Base-by-base conservation (phyloP, 2,888 invertebrate species). In the Escarpia spicata region DNA sequence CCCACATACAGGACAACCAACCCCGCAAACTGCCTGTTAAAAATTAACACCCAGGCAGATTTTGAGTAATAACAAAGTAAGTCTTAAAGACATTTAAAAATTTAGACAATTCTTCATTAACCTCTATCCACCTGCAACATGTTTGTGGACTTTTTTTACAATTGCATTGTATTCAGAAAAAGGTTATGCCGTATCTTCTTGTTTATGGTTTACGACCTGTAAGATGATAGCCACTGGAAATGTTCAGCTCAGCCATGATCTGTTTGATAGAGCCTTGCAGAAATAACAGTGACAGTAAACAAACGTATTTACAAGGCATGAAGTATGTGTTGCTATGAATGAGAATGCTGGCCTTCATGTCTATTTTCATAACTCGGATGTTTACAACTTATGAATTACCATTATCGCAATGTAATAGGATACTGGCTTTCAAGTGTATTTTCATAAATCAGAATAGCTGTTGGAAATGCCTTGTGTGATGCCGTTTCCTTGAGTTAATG, bases 391-490 rank as follows among this genome's bases (percentile, higher is more conserved):
- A 75, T 75, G 19, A 75, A 3, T 6, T 26, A 75, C 19, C 19
- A 2, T n/a, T n/a, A 9, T 6, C 12, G 52, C 15, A 52, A 52
- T 52, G 52, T 52, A 52, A 52, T 52, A 75, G 75, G 75, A 75
- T 75, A n/a, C 75, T 75, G 75, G n/a, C 75, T n/a, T 75, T 75
- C 75, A 15, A n/a, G 75, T 75, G 26, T 75, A 75, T 75, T 75
- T 75, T 75, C 75, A 75, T 75, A 26, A 75, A 75, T 75, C 75
- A 75, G 75, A 75, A n/a, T 75, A 75, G 75, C 75, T 75, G 75
- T 75, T 75, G n/a, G 26, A 15, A 75, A 75, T 75, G 26, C 75
- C 75, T 75, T 75, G 75, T 26, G 19, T 75, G 15, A 75, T 75
- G 75, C 26, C 3, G 6, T 52, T 4, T 75, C 75, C 4, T 75